Evolutionary conservation across 2,113 vertebrate genomes (phyloP), one percentile per base, ranked within the genome.

Genomic region (Paracanthobrama guichenoti): DNA sequence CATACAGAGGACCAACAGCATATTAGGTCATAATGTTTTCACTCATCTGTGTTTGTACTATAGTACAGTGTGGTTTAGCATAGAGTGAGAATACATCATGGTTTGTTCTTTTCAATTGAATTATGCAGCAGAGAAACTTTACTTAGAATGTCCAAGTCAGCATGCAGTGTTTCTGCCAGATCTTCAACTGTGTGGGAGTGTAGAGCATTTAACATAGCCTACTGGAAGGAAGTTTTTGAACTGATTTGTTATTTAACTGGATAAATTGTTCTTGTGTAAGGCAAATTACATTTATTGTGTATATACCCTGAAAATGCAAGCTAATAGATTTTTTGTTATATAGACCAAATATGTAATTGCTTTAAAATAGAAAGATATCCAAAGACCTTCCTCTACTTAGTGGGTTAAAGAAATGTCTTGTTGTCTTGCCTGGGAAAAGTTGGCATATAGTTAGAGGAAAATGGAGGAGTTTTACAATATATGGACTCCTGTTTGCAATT

Each of bases 301-400:
- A 22, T 53, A 53, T 75, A 75, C 26, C 46, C 73, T 75, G 26
- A 53, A 53, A 53, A 22, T 2, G 4, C 24, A 75, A 28, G 26
- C 24, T 22, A 75, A 75, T 50, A 75, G 26, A 53, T 75, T 75
- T n/a, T 72, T 75, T 50, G 16, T 75, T 50, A 48, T 75, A 75
- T 48, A 31, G 26, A 75, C 4, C n/a, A 53, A 75, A 53, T 26
- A 12, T 31, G 26, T 75, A 53, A 75, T 53, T 75, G 48, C 26
- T 28, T 75, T 75, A 75, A 75, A 75, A 75, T 53, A 28, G 16
- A 50, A 75, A 28, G 6, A 18, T 50, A 75, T 18, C 42, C 8
- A 75, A 50, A 75, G 73, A 53, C 73, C 24, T 75, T 53, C 4
- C 8, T 75, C 46, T 53, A 22, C 35, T 75, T 53, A 53, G 73